A percentile compares a stretch with the other conserved stretches of the same genome.
These are phyloP conservation scores for Myiotriccus ornatus DNA, from an alignment of 2,797 vertebrate species.

Conservation along the genomic window DNA sequence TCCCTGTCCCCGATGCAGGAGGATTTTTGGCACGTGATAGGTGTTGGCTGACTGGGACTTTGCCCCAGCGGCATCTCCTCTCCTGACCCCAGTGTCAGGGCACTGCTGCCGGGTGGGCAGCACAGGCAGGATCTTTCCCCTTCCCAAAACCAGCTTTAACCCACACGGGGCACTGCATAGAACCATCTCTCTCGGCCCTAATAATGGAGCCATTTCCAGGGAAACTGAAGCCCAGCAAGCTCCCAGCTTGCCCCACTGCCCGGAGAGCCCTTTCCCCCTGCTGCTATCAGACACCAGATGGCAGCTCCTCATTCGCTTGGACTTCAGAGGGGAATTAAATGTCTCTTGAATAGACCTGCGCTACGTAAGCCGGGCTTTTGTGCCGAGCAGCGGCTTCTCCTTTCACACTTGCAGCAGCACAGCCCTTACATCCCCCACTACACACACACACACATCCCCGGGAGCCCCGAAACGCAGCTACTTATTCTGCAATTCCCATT, in stretches of 20 bases:
- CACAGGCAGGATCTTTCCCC: neutral
- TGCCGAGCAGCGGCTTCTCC: slow-evolving; percentile 1
- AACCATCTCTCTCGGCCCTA: neutral
- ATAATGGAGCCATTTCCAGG: neutral
- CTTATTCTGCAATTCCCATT: neutral
- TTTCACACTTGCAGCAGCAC: neutral
- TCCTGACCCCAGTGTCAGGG: neutral
- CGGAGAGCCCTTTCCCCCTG: neutral
- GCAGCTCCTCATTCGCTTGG: neutral
- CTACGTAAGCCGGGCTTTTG: neutral
- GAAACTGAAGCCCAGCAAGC: neutral
- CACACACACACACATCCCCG: rapidly evolving
- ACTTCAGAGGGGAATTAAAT: slow-evolving; percentile 1
- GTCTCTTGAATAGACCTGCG: neutral
- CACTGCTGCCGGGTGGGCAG: neutral
- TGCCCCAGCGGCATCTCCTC: neutral
- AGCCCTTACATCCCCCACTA: rapidly evolving
- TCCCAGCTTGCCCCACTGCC: neutral
- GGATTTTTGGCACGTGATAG: neutral
- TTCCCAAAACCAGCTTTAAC: neutral
- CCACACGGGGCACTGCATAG: rapidly evolving
- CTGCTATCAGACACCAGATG: slow-evolving; percentile 51
- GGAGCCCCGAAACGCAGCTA: rapidly evolving
- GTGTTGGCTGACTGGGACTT: rapidly evolving
- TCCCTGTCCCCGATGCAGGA: rapidly evolving